Evolutionary conservation across 2,888 invertebrate genomes (phyloP).

Genomic region (Ptilodon capucinus): DNA sequence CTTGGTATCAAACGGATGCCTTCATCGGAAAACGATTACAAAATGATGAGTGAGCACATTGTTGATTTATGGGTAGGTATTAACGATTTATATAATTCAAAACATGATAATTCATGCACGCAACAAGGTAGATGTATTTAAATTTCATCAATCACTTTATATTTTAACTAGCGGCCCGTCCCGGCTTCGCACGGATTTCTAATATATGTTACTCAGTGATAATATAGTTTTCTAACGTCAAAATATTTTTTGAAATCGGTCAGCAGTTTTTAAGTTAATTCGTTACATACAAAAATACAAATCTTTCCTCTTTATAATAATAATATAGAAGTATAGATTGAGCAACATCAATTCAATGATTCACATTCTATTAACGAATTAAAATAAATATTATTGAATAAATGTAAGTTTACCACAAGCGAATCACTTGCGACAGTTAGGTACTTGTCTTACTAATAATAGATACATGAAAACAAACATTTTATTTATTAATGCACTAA

Average conservation of each 20-base stretch:
- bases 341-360: not conserved
- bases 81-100: not conserved
- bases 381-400: not conserved
- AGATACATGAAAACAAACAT: not conserved
- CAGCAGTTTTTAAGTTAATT: too few species aligned
- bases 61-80: not conserved
- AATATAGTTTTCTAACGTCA: too few species aligned
- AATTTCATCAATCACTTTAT: not conserved
- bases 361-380: not conserved
- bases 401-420: not conserved
- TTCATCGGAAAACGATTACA: slow-evolving; percentile 51
- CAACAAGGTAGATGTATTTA: too few species aligned
- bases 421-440: not conserved
- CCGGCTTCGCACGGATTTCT: too few species aligned
- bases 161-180: too few species aligned
- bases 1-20: slow-evolving; percentile 37
- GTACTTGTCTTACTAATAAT: not conserved
- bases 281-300: too few species aligned
- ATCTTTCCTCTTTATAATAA: too few species aligned
- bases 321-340: too few species aligned
- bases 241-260: too few species aligned
- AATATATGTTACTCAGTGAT: too few species aligned
- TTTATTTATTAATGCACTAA: not conserved
- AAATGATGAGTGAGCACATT: slow-evolving; percentile 13
- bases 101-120: not conserved